A percentile compares a stretch with the other conserved stretches of the same genome.
Evolutionary conservation across 2,113 vertebrate genomes (phyloP).

Genomic region (Bostrychus sinensis): DNA sequence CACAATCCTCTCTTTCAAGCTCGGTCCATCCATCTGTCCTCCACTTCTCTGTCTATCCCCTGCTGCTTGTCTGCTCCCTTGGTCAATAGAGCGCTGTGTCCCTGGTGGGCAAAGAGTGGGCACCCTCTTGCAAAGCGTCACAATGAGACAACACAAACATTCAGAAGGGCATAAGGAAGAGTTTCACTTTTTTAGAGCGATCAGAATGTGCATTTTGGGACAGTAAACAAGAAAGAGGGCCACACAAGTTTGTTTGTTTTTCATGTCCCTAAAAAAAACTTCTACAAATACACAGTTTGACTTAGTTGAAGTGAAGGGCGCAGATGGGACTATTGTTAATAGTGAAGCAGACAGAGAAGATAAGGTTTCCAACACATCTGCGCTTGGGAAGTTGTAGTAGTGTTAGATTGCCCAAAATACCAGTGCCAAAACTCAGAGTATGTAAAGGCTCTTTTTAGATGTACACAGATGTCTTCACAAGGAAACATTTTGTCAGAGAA

Average conservation of each 20-base stretch:
- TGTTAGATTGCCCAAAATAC: too few species aligned
- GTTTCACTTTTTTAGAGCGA: slow-evolving; percentile 36
- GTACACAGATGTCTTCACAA: neutral
- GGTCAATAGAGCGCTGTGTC: slow-evolving; percentile 61
- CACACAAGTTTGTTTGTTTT: slow-evolving; percentile 29
- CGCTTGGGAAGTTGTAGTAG: neutral
- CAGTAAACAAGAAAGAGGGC: slow-evolving; percentile 21
- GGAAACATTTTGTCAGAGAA: neutral
- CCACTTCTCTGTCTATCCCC: slow-evolving; percentile 46
- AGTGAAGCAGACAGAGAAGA: neutral
- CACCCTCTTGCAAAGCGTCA: slow-evolving; percentile 48
- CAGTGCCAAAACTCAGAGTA: too few species aligned
- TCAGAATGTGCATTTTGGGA: slow-evolving; percentile 40
- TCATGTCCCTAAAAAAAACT: neutral
- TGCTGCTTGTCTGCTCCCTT: slow-evolving; percentile 50
- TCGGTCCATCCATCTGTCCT: slow-evolving; percentile 70
- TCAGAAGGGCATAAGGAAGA: slow-evolving; percentile 37
- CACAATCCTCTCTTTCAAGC: slow-evolving; percentile 68
- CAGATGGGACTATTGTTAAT: neutral
- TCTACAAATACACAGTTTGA: neutral
- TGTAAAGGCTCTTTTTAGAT: too few species aligned
- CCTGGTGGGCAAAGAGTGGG: slow-evolving; percentile 46
- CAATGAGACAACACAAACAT: slow-evolving; percentile 53
- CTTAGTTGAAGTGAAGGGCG: neutral
- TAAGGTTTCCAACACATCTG: slow-evolving; percentile 6